Evolutionary conservation across 2,113 vertebrate genomes (phyloP), one percentile per base, ranked within the genome.

Genomic region (Stictonetta naevosa): DNA sequence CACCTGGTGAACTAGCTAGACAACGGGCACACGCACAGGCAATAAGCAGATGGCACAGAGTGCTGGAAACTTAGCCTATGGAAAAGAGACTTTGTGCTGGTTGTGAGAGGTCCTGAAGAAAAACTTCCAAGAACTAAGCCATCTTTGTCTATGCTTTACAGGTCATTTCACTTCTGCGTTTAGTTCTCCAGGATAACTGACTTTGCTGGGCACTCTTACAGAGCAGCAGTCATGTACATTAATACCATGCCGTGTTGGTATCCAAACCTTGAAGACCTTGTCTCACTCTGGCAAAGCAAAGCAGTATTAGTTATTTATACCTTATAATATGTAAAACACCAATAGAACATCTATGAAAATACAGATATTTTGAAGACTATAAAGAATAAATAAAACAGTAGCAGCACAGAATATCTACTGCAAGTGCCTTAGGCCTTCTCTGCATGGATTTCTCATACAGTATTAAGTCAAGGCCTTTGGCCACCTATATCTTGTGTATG

Each of bases 71-170:
- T 46, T 50, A 55, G 79, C 28, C 42, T 20, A 3, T 18, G 59
- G 55, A 53, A 77, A 81, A 77, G 19, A 73, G 50, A 62, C 40
- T 38, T 72, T 1, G 2, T 58, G 48, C 74, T 83, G 33, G 8
- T 34, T 20, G 25, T 29, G 19, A 90, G 50, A 74, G 19, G 23
- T 8, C 14, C 82, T 83, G 67, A 56, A 66, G 42, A 87, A 64
- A 36, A 83, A 42, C 19, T 69, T 83, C 6, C 48, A 29, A 5
- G 11, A 46, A 8, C 55, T 52, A 80, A 74, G 11, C 14, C 31
- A 33, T 33, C 8, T 7, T 38, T 13, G 31, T 40, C n/a, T 44
- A 0, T 25, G 31, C 14, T 11, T 23, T 25, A 4, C 0, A 2
- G 19, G 23, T 66, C 48, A 44, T 88, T 88, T 63, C 7, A 14